These are phyloP conservation scores for Callaeas wilsoni DNA, from an alignment of 2,113 vertebrate species.

Conservation along the genomic window DNA sequence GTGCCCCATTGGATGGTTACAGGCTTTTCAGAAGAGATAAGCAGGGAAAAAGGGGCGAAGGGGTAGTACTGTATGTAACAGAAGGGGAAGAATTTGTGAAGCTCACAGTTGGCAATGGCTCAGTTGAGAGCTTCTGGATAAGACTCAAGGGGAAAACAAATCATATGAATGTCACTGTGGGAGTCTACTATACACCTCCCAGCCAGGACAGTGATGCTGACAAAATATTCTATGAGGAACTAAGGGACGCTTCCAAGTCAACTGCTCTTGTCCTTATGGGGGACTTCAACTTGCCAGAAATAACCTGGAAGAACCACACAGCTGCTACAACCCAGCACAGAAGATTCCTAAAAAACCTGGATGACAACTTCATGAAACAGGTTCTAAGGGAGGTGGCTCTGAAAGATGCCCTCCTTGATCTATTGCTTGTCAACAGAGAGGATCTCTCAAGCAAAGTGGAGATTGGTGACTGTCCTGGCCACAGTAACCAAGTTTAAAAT, in stretches of 20 bases:
- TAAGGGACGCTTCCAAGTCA: neutral
- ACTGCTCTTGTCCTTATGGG: neutral
- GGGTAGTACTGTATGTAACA: neutral
- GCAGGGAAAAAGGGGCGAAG: neutral
- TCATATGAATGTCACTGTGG: neutral
- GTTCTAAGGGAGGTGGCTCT: neutral
- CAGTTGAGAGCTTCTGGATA: neutral
- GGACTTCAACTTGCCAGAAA: neutral
- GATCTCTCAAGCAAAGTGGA: accelerated
- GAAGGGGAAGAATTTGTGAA: neutral
- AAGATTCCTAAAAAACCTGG: neutral
- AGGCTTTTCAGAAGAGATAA: neutral
- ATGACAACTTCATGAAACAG: neutral
- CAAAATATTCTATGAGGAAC: neutral
- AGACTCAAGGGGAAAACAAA: neutral
- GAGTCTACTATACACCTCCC: neutral
- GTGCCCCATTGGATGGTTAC: neutral
- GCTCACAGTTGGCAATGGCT: neutral
- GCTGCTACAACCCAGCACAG: neutral
- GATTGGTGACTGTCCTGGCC: accelerated
- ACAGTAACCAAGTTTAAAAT: neutral
- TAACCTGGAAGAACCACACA: neutral
- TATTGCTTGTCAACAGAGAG: neutral
- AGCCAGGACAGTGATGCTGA: neutral
- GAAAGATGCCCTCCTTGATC: neutral